Evolutionary conservation across 2,888 invertebrate genomes (phyloP), one percentile per base, ranked within the genome.

Genomic region (Timema cristinae): DNA sequence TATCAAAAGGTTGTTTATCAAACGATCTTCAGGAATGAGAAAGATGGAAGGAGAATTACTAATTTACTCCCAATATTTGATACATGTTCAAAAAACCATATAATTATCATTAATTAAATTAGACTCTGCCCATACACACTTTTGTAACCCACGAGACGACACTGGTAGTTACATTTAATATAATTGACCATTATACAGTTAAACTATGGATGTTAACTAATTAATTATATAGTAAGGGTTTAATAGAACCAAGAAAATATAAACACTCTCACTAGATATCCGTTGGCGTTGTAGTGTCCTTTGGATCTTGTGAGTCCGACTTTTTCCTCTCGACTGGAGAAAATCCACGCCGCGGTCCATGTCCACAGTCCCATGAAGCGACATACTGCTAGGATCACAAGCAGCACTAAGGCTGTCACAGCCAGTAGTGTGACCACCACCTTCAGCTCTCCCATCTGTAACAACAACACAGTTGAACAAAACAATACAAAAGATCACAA

Each of bases 281-380:
- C 89, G 78, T 89, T 89, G 48, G 88, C 87, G 79, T 88, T 88
- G 78, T 87, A 89, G 73, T 88, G 84, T 48, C 85, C 85, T 75
- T 82, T 83, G 49, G 84, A 80, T 75, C 84, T 80, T 0, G 86
- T 86, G 50, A 87, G 81, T 68, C 84, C 83, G 67, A 84, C 83
- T 78, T 86, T 87, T 78, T 87, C 86, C 75, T 87, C 86, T 71
- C 82, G 80, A 73, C 84, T 83, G 11, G 86, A 86, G 75, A 82
- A 80, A 56, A 86, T 78, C 85, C 86, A 86, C 48, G 85, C 81
- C 70, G 82, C 79, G 49, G 84, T 80, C 82, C 84, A 83, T 7
- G 84, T 81, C 80, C 85, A 82, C 50, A 83, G 75, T 67, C 83
- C 81, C 73, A 84, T 76, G 71, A 83, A 82, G 75, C 84, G 82